Evolutionary conservation across 2,113 vertebrate genomes (phyloP), one percentile per base, ranked within the genome.

Genomic region (Phylloscopus trochiloides): DNA sequence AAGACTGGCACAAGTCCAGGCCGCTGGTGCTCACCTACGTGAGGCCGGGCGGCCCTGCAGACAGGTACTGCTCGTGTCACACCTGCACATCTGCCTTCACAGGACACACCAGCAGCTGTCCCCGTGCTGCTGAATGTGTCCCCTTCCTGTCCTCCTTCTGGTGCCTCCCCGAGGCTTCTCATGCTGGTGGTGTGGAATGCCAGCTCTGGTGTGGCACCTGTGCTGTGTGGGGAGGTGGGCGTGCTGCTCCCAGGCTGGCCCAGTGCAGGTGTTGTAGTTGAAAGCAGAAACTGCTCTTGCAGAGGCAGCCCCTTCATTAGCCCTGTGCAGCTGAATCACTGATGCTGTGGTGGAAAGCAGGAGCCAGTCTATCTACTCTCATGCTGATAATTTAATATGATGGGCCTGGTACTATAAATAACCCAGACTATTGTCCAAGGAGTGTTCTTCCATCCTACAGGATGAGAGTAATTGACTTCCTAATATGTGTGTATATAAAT

Each of bases 1-100:
- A 99, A 97, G 99, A 99, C 73, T 98, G 98, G 98, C 98, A 99
- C 92, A 99, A 99, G 97, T 99, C 99, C 86, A 98, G 99, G 79
- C 98, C 99, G 0, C 97, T 99, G 48, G 98, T 99, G 90, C 98
- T 99, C 67, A 99, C 99, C 57, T 98, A 98, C 0, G 98, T 99
- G 89, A 98, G 99, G 92, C 98, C 99, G 0, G 99, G 99, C 3
- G 99, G 99, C 82, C 99, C 99, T 3, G 99, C 99, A 31, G 99
- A 99, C 98, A 99, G 99, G 99, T 99, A 97, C 96, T 92, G 76
- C 66, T 82, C 1, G 0, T 36, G 61, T 70, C 40, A 6, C 61
- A 26, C 7, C 47, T 61, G 50, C 32, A 14, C 11, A 2, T 12
- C 28, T 79, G 63, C 75, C 45, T 68, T 58, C 75, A 7, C 26